Evolutionary conservation across 2,888 invertebrate species (phyloP).

Genomic region (Helleia helle): DNA sequence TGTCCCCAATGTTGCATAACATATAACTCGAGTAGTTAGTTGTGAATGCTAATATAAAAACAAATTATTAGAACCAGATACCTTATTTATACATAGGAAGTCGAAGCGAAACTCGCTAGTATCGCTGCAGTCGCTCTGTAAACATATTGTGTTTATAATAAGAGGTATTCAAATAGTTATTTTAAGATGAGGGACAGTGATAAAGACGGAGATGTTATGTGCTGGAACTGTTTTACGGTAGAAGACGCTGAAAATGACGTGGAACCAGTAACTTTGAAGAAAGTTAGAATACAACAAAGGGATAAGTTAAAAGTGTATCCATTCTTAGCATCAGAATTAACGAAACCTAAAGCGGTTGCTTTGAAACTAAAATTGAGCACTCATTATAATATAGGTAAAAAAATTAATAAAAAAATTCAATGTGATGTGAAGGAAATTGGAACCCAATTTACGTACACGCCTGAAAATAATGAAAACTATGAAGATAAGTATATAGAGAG

Average conservation of each 20-base stretch:
- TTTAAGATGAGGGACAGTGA: conserved; percentile 10
- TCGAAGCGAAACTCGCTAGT: background rate
- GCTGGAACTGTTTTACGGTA: conserved; percentile 55
- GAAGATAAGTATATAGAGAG: background rate
- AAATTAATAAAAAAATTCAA: conserved; percentile 25
- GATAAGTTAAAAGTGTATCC: conserved; percentile 50
- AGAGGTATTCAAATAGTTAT: background rate
- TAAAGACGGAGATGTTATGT: conserved; percentile 36
- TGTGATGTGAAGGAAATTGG: background rate
- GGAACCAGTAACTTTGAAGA: conserved; percentile 36
- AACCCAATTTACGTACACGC: too few species aligned
- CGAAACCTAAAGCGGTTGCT: conserved; percentile 46
- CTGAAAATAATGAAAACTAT: background rate
- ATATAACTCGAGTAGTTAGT: background rate
- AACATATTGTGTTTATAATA: background rate
- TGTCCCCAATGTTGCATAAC: conserved; percentile 4
- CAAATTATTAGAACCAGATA: conserved; percentile 8
- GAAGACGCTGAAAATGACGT: conserved; percentile 28
- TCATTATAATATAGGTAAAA: conserved; percentile 44
- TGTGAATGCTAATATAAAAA: conserved; percentile 6
- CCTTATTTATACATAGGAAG: conserved; percentile 4
- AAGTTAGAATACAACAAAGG: conserved; percentile 42
- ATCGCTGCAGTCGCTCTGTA: background rate
- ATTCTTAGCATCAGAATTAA: conserved; percentile 46
- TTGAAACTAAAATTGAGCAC: conserved; percentile 52